Evolutionary conservation across 2,797 vertebrate genomes (phyloP).

Genomic region (Muraenolepis orangiensis): DNA sequence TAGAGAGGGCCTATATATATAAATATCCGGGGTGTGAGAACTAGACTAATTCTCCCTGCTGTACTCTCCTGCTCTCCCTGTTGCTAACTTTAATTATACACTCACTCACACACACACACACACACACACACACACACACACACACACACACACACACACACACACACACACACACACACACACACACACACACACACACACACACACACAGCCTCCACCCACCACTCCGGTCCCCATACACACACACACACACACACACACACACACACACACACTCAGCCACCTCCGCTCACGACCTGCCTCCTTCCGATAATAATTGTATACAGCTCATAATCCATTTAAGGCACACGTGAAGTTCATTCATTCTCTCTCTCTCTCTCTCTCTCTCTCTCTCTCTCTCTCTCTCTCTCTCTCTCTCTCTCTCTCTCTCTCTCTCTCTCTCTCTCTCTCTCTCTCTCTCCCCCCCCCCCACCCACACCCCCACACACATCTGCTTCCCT

Average conservation of each 20-base stretch:
- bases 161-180: too few species aligned
- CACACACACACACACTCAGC: too few species aligned
- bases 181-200: too few species aligned
- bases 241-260: too few species aligned
- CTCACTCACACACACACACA: constrained; percentile 17
- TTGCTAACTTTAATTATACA: constrained; percentile 50
- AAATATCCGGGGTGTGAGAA: constrained; percentile 59
- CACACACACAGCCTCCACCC: too few species aligned
- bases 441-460: constrained; percentile 16
- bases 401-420: constrained; percentile 8
- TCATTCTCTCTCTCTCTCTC: constrained; percentile 24
- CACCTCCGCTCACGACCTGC: too few species aligned
- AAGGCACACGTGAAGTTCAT: neutral
- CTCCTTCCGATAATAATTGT: too few species aligned
- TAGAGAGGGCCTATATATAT: constrained; percentile 41
- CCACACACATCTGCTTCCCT: constrained; percentile 7
- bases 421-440: neutral
- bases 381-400: too few species aligned
- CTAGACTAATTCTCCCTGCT: constrained; percentile 29
- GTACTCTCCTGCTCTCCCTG: constrained; percentile 8
- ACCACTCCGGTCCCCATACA: too few species aligned
- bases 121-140: constrained; percentile 12
- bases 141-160: constrained; percentile 13
- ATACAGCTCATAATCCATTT: too few species aligned
- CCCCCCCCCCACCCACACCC: constrained; percentile 10